Percentiles rank a stretch among this genome's conserved stretches.
These are phyloP conservation scores for Molorchus minor DNA, from an alignment of 2,888 invertebrate genomes.

Conservation along the genomic window DNA sequence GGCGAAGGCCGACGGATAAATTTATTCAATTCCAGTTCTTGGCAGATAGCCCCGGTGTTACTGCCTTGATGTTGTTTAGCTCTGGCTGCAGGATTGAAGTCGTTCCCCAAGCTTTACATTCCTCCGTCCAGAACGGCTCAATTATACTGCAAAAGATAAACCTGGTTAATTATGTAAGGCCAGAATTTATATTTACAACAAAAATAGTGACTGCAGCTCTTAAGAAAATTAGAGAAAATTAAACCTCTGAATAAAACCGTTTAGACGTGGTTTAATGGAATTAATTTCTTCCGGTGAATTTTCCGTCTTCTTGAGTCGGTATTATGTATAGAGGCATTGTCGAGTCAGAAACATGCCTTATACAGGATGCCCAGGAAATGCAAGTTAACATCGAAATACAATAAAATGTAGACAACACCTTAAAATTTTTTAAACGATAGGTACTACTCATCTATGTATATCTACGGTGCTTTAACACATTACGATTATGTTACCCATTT, in stretches of 20 bases:
- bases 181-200: conserved; percentile 37
- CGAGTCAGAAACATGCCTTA: too few relatives aligned
- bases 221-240: conserved; percentile 36
- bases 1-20: conserved; percentile 29
- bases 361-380: too few relatives aligned
- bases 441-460: too few relatives aligned
- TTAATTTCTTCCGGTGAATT: conserved; percentile 29
- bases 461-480: too few relatives aligned
- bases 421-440: too few relatives aligned
- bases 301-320: too few relatives aligned
- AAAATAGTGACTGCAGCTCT: conserved; percentile 35
- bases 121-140: conserved; percentile 10
- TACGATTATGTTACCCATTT: too few relatives aligned
- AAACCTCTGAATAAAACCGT: conserved; percentile 34
- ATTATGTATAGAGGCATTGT: too few relatives aligned
- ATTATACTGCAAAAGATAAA: conserved; percentile 35
- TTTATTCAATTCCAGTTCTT: conserved; percentile 23
- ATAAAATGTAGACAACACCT: too few relatives aligned
- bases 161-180: conserved; percentile 35
- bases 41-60: conserved; percentile 1
- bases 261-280: conserved; percentile 24
- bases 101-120: conserved; percentile 18
- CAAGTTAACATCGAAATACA: too few relatives aligned
- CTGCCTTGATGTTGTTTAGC: conserved; percentile 10
- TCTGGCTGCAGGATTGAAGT: conserved; percentile 13